These are phyloP conservation scores for Rotaria sp. DNA, from an alignment of 2,888 invertebrate species.

Conservation along the genomic window DNA sequence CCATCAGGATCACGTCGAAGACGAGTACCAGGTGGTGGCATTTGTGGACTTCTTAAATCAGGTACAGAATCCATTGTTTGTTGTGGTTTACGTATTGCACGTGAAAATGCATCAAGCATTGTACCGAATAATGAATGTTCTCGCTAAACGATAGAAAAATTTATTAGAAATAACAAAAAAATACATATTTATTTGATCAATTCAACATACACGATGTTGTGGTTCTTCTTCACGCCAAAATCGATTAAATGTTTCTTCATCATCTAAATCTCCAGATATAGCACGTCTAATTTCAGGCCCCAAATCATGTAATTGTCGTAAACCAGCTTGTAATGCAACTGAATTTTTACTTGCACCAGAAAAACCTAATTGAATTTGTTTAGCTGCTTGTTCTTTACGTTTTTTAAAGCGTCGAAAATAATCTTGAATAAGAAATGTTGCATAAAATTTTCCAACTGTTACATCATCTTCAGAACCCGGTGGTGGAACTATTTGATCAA, in stretches of 20 bases:
- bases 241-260: conserved; percentile 65
- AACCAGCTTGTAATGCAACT: conserved; percentile 69
- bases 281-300: conserved; percentile 95
- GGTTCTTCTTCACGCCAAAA: conserved; percentile 72
- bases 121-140: conserved; percentile 39
- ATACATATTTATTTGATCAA: background rate
- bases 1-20: conserved; percentile 6
- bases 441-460: conserved; percentile 98
- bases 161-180: background rate
- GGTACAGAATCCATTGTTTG: background rate
- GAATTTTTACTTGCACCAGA: conserved; percentile 38
- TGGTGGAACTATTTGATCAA: conserved; percentile 96
- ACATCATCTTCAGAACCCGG: conserved; percentile 96
- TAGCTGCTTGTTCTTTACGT: conserved; percentile 61
- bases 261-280: conserved; percentile 90
- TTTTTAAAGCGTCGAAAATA: conserved; percentile 98
- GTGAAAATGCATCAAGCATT: conserved; percentile 22
- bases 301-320: conserved; percentile 91
- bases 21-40: background rate
- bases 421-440: conserved; percentile 97
- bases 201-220: conserved; percentile 76
- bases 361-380: conserved; percentile 38
- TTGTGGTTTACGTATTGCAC: conserved; percentile 16
- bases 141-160: background rate
- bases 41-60: background rate